Percentiles rank a stretch among this genome's conserved stretches.
Conservation (phyloP, 1,140 invertebrate species). For the Apis laboriosa region DNA sequence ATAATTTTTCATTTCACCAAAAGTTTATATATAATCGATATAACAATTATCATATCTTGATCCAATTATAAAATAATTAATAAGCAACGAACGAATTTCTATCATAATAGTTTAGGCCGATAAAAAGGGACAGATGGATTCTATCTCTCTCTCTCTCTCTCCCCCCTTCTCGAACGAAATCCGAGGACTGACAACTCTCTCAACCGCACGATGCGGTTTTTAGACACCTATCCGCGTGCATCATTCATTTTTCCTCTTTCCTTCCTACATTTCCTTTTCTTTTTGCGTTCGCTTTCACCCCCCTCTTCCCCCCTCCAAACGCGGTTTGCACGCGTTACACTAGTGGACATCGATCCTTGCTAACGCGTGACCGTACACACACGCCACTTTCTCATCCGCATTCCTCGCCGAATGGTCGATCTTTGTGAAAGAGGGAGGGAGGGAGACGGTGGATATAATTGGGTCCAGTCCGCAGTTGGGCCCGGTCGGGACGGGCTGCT, state of each 20-base stretch:
- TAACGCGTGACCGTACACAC: conserved; percentile 2
- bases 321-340: conserved; percentile 15
- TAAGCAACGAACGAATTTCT: too few relatives aligned
- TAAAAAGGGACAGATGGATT: too few relatives aligned
- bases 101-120: too few relatives aligned
- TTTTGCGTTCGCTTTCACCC: background rate
- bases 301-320: background rate
- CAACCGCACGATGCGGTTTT: conserved; percentile 9
- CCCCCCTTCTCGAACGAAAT: background rate
- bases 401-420: conserved; percentile 37
- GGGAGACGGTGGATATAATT: conserved; percentile 36
- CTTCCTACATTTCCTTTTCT: background rate
- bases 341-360: conserved; percentile 29
- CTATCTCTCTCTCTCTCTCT: too few relatives aligned
- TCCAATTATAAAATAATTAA: too few relatives aligned
- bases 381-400: conserved; percentile 50
- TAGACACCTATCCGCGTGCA: background rate
- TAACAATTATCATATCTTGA: too few relatives aligned
- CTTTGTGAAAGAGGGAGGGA: conserved; percentile 2
- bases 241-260: background rate
- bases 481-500: background rate
- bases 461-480: conserved; percentile 32
- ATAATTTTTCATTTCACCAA: too few relatives aligned
- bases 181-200: background rate
- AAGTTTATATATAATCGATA: too few relatives aligned